A percentile compares a stretch with the other conserved stretches of the same genome.
These are phyloP conservation scores for Egretta garzetta DNA, from an alignment of 2,113 vertebrate genomes.

Conservation along the genomic window DNA sequence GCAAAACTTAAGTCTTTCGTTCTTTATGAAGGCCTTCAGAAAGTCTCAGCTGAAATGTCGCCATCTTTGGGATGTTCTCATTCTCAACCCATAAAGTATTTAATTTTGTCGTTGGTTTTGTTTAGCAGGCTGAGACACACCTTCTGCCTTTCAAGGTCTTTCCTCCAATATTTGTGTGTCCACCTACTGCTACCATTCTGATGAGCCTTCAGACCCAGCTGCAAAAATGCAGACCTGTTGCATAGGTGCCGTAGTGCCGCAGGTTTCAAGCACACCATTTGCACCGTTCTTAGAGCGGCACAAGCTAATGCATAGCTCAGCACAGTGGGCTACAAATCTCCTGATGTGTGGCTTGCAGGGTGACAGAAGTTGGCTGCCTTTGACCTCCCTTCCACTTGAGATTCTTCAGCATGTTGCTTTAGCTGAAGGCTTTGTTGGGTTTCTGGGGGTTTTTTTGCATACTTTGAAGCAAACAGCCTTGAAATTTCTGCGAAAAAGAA, in stretches of 20 bases:
- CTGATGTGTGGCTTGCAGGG: neutral
- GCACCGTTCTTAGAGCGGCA: neutral
- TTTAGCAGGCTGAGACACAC: neutral
- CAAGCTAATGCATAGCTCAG: neutral
- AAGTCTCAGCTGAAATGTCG: neutral
- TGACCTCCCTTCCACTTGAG: neutral
- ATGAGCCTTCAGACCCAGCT: neutral
- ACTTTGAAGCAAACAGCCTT: neutral
- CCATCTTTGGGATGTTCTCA: neutral
- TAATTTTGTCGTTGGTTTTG: neutral
- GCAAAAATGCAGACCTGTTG: neutral
- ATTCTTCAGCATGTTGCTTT: neutral
- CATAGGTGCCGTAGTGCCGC: neutral
- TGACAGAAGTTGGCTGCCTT: neutral
- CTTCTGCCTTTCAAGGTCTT: neutral
- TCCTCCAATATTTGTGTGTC: neutral
- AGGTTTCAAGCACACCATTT: neutral
- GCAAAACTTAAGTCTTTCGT: neutral
- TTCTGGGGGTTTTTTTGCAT: neutral
- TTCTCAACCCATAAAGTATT: neutral
- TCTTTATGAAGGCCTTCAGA: neutral
- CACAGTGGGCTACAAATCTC: neutral
- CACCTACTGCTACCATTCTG: neutral
- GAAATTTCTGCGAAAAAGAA: neutral
- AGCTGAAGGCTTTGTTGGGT: neutral